These are phyloP conservation scores for Scylla paramamosain DNA, from an alignment of 1,140 invertebrate genomes.

Conservation along the genomic window DNA sequence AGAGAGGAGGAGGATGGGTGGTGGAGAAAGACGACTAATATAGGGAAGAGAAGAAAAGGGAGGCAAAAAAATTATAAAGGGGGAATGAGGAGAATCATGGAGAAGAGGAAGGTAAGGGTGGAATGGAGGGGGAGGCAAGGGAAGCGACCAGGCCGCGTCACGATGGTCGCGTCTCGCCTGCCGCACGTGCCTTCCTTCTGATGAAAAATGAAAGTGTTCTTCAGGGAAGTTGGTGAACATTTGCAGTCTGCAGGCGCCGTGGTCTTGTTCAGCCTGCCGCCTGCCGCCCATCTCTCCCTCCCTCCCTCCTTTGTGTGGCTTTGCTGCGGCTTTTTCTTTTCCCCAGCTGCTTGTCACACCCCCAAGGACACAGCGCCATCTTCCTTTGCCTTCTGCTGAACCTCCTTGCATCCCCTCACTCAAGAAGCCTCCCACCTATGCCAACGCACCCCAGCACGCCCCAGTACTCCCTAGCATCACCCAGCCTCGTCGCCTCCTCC, in stretches of 20 bases:
- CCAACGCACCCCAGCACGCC: background rate
- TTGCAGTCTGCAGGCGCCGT: background rate
- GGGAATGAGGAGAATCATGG: too few species aligned
- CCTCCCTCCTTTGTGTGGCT: background rate
- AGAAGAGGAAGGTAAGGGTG: too few species aligned
- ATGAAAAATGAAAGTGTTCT: background rate
- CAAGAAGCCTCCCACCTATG: background rate
- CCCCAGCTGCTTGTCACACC: background rate
- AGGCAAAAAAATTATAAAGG: too few species aligned
- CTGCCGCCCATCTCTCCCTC: background rate
- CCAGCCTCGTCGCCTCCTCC: too few species aligned
- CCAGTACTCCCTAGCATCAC: too few species aligned
- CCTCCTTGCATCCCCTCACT: background rate
- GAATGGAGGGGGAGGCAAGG: too few species aligned
- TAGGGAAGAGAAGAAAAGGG: too few species aligned
- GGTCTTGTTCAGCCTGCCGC: background rate
- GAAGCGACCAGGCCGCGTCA: too few species aligned
- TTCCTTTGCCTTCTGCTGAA: background rate
- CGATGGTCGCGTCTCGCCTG: background rate
- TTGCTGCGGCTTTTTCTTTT: background rate
- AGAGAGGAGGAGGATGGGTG: too few species aligned
- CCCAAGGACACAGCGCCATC: background rate
- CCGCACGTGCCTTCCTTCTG: background rate
- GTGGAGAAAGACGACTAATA: too few species aligned
- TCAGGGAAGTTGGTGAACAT: background rate